Evolutionary conservation across 2,797 vertebrate genomes (phyloP).

Genomic region (Lagorchestes hirsutus): DNA sequence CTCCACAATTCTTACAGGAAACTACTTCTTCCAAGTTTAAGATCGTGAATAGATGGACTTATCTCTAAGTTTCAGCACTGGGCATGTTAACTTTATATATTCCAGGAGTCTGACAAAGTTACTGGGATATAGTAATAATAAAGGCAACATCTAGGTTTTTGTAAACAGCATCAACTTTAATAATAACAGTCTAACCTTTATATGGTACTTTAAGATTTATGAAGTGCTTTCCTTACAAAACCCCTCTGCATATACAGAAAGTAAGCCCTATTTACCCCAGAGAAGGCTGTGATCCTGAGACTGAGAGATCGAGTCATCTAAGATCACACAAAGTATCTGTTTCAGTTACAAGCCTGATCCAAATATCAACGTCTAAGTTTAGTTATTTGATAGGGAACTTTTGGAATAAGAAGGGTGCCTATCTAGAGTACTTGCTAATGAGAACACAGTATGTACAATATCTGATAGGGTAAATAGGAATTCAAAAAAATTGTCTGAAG

Average conservation of each 20-base stretch:
- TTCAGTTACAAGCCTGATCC: background rate
- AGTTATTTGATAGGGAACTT: conserved; percentile 6
- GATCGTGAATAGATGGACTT: background rate
- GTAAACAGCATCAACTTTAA: background rate
- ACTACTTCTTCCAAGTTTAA: background rate
- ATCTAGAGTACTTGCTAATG: conserved; percentile 16
- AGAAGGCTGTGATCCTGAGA: background rate
- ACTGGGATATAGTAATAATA: background rate
- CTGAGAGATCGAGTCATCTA: background rate
- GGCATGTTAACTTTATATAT: background rate
- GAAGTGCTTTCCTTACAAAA: background rate
- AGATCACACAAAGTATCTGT: background rate
- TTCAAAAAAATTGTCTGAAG: conserved; percentile 56
- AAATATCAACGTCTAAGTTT: conserved; percentile 13
- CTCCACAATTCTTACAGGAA: background rate
- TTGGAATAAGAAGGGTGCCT: conserved; percentile 48
- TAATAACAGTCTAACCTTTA: background rate
- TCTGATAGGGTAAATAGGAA: conserved; percentile 40
- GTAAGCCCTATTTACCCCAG: background rate
- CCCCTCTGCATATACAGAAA: background rate
- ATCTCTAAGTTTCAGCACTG: background rate
- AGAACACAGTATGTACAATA: conserved; percentile 45
- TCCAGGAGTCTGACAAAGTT: background rate
- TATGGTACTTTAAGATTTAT: background rate
- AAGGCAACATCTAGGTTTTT: background rate